Evolutionary conservation across 1,140 invertebrate genomes (phyloP).

Genomic region (Zaprionus lachaisei): DNA sequence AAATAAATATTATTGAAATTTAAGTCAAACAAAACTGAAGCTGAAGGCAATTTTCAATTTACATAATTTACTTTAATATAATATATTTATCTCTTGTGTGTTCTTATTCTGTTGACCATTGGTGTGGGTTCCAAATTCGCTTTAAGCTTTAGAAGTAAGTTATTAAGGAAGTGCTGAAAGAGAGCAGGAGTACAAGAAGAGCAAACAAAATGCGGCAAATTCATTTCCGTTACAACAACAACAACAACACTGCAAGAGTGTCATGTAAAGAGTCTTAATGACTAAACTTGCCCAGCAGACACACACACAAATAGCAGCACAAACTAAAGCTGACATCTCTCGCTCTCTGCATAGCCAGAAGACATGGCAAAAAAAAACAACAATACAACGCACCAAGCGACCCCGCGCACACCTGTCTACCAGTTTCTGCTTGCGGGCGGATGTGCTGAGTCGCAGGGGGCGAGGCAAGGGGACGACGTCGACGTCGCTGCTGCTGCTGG

Average conservation of each 20-base stretch:
- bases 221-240: slow-evolving; percentile 71
- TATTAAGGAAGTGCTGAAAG: not conserved
- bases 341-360: slow-evolving; percentile 40
- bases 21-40: not conserved
- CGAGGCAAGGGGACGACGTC: not conserved
- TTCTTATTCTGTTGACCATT: too few species aligned
- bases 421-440: slow-evolving; percentile 22
- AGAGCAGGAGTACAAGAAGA: not conserved
- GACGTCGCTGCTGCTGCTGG: slow-evolving; percentile 22
- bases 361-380: slow-evolving; percentile 58
- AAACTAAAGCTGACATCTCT: not conserved
- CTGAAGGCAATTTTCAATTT: not conserved
- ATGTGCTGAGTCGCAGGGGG: not conserved
- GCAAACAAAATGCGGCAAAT: slow-evolving; percentile 43
- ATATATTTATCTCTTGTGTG: not conserved
- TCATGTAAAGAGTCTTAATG: slow-evolving; percentile 53
- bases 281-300: slow-evolving; percentile 47
- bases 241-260: slow-evolving; percentile 9
- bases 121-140: too few species aligned
- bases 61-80: not conserved
- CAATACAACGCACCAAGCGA: slow-evolving; percentile 49
- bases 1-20: not conserved
- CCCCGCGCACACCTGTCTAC: slow-evolving; percentile 62
- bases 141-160: not conserved
- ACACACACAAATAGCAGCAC: not conserved